Base-by-base conservation (phyloP, 2,797 vertebrate genomes). In the Acipenser transmontanus region DNA sequence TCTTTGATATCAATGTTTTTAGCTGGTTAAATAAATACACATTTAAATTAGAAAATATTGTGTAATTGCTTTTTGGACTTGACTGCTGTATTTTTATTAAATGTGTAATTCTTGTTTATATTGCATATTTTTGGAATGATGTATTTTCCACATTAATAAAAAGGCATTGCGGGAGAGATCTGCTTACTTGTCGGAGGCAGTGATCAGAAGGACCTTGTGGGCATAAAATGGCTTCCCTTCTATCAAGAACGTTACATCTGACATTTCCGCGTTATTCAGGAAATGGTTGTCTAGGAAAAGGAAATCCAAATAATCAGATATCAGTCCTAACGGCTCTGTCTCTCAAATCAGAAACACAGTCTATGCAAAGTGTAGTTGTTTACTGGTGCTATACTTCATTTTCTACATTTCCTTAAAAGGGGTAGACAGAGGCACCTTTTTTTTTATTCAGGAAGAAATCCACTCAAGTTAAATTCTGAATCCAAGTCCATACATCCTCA, bases 261-360 rank as follows among this genome's bases (percentile, higher is more conserved):
- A 98, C 97, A 98, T 99, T 73, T 98, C 97, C 68, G 88, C 91
- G 74, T 99, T 99, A 75, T 99, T 99, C 74, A 98, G 84, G 74
- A 99, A 98, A 81, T 97, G 95, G 62, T 0, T 10, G 49, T 12
- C 47, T 50, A 0, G 4, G 34, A 11, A 7, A 7, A 4, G 14
- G 7, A 8, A 6, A 8, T 52, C 34, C 1, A 17, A 7, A 12
- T n/a, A 17, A 6, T 4, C 50, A 13, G 4, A 48, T 34, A 34
- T 4, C 34, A 34, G 2, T 34, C 34, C 34, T 34, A 34, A 34
- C 4, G 52, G 8, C n/a, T 9, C 51, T 54, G 8, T 8, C 52
- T 9, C n/a, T n/a, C 6, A 54, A 9, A 54, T 54, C 52, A 54
- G 52, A 54, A 6, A 54, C 7, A 54, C 52, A 54, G 52, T 54